Evolutionary conservation across 2,888 invertebrate genomes (phyloP).

Genomic region (Anthophora plumipes): DNA sequence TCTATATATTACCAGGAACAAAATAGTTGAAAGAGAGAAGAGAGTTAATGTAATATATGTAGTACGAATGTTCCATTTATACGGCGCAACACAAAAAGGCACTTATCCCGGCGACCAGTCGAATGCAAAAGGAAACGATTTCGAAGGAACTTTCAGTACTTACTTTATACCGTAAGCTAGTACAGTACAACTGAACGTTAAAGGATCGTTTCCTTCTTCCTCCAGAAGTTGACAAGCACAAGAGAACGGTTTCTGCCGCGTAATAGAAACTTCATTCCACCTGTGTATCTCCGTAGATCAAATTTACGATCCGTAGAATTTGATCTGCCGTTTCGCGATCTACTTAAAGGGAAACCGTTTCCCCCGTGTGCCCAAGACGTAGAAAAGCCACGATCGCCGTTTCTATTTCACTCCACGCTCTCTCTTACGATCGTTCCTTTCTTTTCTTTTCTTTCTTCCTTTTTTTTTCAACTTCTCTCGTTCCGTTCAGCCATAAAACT

Average conservation of each 20-base stretch:
- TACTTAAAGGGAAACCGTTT: conserved; percentile 29
- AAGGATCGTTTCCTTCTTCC: neutral
- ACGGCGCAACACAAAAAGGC: neutral
- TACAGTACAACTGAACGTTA: neutral
- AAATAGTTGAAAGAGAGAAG: neutral
- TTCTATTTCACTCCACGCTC: conserved; percentile 21
- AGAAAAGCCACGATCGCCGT: neutral
- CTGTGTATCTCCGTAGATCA: conserved; percentile 18
- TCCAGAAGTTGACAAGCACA: conserved; percentile 1
- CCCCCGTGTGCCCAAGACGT: neutral
- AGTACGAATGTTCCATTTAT: neutral
- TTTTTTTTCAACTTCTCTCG: neutral
- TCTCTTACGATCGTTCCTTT: too few species aligned
- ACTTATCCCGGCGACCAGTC: too few species aligned
- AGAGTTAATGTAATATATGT: too few species aligned
- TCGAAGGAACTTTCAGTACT: neutral
- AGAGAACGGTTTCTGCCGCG: neutral
- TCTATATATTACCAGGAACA: too few species aligned
- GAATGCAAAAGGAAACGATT: conserved; percentile 4
- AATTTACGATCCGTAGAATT: conserved; percentile 38
- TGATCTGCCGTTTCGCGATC: conserved; percentile 34
- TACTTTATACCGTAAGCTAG: neutral
- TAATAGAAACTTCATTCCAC: conserved; percentile 21
- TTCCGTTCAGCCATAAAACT: neutral
- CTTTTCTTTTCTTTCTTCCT: neutral